Base-by-base conservation (phyloP, 2,797 vertebrate genomes). In the Cottoperca gobio region DNA sequence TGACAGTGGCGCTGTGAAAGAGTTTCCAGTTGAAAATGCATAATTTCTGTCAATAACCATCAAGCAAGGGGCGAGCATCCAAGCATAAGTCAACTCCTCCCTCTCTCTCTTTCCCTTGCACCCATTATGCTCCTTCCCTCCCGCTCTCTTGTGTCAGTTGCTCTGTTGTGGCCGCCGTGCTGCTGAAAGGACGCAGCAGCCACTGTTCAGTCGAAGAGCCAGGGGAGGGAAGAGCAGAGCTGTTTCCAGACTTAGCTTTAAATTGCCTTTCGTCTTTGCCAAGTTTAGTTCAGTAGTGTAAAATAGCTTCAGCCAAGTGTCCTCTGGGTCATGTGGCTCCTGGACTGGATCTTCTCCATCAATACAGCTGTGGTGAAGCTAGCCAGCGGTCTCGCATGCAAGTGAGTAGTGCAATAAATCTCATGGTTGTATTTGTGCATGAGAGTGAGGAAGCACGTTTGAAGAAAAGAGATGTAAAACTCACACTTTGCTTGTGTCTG, bases 301-400 rank as follows among this genome's bases (percentile, higher is more conserved):
- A 70, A 61, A 50, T 39, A 72, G 52, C 74, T 69, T 80, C 48
- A 63, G 43, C 39, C 31, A 40, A 28, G 39, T 60, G 35, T 84
- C 52, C 3, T 73, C 48, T 69, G 59, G 42, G 90, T 86, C 71
- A 94, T 96, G 94, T 95, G 94, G 93, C 92, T 96, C 58, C 89
- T 95, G 88, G 94, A 95, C 81, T 95, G 93, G 94, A 95, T 95
- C 72, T 89, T 93, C 79, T 95, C 95, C 17, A 90, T 95, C 71
- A 95, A 95, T 85, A 90, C 90, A 19, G 94, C 93, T 33, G 90
- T 95, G 83, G 91, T 94, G 74, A 95, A 95, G 86, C 90, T 95
- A 14, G 94, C 95, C 88, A 93, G 88, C 31, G 90, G 92, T 60
- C 89, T 95, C 63, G 86, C 92, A 57, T 94, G 90, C 92, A 94